These are phyloP conservation scores for Aphelenchoides fujianensis DNA, from an alignment of 1,140 invertebrate species.

Conservation along the genomic window DNA sequence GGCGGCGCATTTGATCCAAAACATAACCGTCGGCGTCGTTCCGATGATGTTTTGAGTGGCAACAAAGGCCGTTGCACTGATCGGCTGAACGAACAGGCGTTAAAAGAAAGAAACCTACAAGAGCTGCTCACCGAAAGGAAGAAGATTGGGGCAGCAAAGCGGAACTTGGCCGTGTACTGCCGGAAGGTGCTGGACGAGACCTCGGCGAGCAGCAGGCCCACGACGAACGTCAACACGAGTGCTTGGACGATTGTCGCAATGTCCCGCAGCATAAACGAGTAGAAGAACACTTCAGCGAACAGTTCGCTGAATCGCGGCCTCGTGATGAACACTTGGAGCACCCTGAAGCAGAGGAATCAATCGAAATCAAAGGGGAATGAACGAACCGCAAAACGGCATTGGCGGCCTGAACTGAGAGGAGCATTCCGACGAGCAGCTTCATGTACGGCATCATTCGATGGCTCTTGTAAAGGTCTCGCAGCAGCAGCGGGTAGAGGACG, in stretches of 20 bases:
- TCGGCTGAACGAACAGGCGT: not conserved
- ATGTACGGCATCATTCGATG: not conserved
- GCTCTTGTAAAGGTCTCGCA: not conserved
- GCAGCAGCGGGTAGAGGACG: not conserved
- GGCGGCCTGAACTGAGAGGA: not conserved
- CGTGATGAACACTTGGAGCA: slow-evolving; percentile 3
- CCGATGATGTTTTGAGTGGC: not conserved
- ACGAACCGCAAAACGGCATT: not conserved
- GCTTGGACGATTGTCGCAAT: not conserved
- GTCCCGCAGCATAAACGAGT: not conserved
- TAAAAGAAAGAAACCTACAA: not conserved
- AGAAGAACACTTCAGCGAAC: not conserved
- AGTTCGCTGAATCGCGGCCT: not conserved
- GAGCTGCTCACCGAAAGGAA: not conserved
- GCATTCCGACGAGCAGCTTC: not conserved
- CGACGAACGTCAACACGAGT: not conserved
- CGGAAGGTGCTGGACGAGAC: not conserved
- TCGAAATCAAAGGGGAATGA: not conserved
- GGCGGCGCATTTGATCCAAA: not conserved
- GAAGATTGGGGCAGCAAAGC: not conserved
- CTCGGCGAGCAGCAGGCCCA: not conserved
- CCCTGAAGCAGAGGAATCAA: not conserved
- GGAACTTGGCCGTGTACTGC: not conserved
- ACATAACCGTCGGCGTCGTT: not conserved
- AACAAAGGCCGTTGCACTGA: not conserved